A percentile compares a stretch with the other conserved stretches of the same genome.
Conservation (phyloP, 1,140 invertebrate species). For the Drosophila tristis region DNA sequence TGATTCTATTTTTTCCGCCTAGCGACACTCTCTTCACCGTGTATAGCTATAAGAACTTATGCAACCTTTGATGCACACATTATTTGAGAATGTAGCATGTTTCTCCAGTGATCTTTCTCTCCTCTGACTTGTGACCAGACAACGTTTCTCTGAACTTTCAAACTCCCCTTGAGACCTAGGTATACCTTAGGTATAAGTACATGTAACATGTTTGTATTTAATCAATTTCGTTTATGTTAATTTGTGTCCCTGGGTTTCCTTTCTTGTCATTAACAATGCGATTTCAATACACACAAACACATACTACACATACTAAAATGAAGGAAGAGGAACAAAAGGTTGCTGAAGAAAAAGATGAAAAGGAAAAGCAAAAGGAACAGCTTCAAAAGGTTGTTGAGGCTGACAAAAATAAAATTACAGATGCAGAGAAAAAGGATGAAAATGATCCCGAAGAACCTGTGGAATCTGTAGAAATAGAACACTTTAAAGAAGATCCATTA, state of each 20-base stretch:
- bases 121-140: too few relatives aligned
- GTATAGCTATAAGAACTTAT: too few relatives aligned
- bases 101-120: too few relatives aligned
- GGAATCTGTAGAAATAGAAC: not conserved
- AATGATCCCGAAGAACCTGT: not conserved
- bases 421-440: slow-evolving; percentile 11
- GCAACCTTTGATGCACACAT: too few relatives aligned
- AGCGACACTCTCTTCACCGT: too few relatives aligned
- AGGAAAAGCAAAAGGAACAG: slow-evolving; percentile 10
- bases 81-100: too few relatives aligned
- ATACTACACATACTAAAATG: not conserved
- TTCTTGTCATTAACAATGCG: slow-evolving; percentile 26
- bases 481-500: too few relatives aligned
- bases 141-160: too few relatives aligned
- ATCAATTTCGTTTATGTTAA: not conserved
- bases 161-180: too few relatives aligned
- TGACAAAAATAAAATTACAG: slow-evolving; percentile 10
- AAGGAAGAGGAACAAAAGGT: slow-evolving; percentile 9
- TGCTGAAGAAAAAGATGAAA: slow-evolving; percentile 6
- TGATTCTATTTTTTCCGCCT: too few relatives aligned
- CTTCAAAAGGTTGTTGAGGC: slow-evolving; percentile 13
- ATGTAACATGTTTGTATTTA: too few relatives aligned
- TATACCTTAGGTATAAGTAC: too few relatives aligned
- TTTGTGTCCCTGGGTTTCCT: slow-evolving; percentile 9
- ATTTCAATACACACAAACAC: slow-evolving; percentile 10